Evolutionary conservation across 2,113 vertebrate species (phyloP).

Genomic region (Ramphastos sulfuratus): DNA sequence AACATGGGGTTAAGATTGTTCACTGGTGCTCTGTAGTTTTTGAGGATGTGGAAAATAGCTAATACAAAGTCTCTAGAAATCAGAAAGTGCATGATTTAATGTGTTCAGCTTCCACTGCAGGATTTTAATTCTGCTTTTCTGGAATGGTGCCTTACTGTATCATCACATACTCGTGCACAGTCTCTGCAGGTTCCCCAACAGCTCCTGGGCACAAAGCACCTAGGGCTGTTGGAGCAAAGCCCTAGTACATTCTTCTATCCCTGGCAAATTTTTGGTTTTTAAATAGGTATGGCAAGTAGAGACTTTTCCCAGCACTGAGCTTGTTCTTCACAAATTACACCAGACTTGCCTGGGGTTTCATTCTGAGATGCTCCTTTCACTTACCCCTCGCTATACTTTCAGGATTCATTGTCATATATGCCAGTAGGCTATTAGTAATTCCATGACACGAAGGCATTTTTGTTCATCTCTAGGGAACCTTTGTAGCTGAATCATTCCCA

Average conservation of each 20-base stretch:
- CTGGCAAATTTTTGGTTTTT: constrained; percentile 5
- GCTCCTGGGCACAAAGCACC: background rate
- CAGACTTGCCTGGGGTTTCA: constrained; percentile 32
- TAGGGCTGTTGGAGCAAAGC: background rate
- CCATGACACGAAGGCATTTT: constrained; percentile 57
- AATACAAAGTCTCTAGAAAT: constrained; percentile 3
- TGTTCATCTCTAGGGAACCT: constrained; percentile 70
- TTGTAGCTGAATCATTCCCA: constrained; percentile 66
- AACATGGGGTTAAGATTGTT: constrained; percentile 3
- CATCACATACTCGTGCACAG: background rate
- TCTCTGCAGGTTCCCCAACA: background rate
- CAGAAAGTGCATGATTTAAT: background rate
- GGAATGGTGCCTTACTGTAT: background rate
- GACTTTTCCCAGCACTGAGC: constrained; percentile 22
- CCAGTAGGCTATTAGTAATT: constrained; percentile 65
- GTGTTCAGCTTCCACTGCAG: background rate
- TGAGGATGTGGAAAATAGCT: background rate
- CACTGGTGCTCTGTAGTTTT: background rate
- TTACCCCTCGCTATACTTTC: constrained; percentile 32
- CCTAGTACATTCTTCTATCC: background rate
- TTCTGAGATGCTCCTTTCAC: constrained; percentile 54
- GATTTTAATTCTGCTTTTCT: constrained; percentile 15
- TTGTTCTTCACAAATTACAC: constrained; percentile 7
- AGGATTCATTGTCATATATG: constrained; percentile 65
- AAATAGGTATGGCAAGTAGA: background rate